Base-by-base conservation (phyloP, 2,888 invertebrate species). In the Ormyrus rosae region DNA sequence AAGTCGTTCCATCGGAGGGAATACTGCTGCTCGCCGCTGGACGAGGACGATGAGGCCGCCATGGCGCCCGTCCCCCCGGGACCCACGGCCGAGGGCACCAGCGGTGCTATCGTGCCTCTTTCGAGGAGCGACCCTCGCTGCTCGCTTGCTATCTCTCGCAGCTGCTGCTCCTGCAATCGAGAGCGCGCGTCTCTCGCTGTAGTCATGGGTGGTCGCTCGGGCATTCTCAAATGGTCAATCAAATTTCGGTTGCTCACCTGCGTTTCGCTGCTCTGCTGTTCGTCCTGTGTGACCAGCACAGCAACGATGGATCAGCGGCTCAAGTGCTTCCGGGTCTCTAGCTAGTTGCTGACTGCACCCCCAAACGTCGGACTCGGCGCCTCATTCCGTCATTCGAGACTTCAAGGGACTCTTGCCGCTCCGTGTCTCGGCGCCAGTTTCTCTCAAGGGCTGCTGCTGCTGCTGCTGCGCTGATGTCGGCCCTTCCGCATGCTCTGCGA, bases 1-100 rank as follows among this genome's bases (percentile, higher is more conserved):
- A 97, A 97, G 92, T 97, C 97, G 91, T 97, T 97, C 97, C 97
- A 97, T 89, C 97, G 95, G 91, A 97, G 94, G 91, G 97, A 96
- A 92, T 97, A 97, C 92, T 97, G 97, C 93, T 97, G 96, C 92
- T 95, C 95, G 87, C 94, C 89, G 82, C 87, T 89, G 86, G 89
- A 88, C 85, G 88, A 89, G 88, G 90, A 90, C 84, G 88, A 89
- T 87, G 90, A 90, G 86, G 90, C 89, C 89, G 90, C 90, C 90
- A 90, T 90, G 90, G 89, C 89, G 88, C 88, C 89, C 90, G 89
- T 88, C 89, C 89, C 88, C 88, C 89, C 89, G 90, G 91, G 91
- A 90, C 89, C 90, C 91, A 91, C 91, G 90, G 89, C 90, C 90
- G 91, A 90, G 90, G 90, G 90, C 89, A 90, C 90, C 90, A 91